Percentiles rank a stretch among this genome's conserved stretches.
Evolutionary conservation across 2,113 vertebrate species (phyloP).

Genomic region (Nansenia antarctica): DNA sequence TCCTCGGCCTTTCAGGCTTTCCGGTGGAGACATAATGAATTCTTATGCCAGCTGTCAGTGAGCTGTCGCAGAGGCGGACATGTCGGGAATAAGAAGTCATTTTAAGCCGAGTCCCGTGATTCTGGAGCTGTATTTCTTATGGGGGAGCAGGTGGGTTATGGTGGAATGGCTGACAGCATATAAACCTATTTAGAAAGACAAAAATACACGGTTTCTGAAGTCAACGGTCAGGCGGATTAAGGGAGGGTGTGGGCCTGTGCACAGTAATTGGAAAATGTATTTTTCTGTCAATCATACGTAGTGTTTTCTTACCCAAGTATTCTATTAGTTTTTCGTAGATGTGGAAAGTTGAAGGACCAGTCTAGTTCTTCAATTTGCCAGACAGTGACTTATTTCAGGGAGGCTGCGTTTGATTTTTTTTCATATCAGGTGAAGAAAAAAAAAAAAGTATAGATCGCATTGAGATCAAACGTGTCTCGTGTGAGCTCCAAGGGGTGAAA

Average conservation of each 20-base stretch:
- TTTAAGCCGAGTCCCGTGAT: conserved; percentile 33
- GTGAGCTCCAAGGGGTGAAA: neutral
- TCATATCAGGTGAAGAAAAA: conserved; percentile 1
- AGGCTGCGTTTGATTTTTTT: no score
- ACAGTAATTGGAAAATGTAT: conserved; percentile 56
- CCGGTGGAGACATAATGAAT: conserved; percentile 56
- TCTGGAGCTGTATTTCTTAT: conserved; percentile 21
- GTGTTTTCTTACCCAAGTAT: conserved; percentile 15
- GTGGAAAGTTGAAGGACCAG: neutral
- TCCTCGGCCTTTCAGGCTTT: conserved; percentile 34
- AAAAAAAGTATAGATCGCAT: conserved; percentile 33
- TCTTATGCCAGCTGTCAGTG: conserved; percentile 62
- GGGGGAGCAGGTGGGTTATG: conserved; percentile 32
- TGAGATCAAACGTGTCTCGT: conserved; percentile 29
- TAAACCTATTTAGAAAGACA: conserved; percentile 40
- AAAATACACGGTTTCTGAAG: conserved; percentile 30
- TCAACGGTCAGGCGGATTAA: conserved; percentile 49
- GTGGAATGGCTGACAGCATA: conserved; percentile 43
- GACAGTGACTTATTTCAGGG: neutral
- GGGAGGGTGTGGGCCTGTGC: conserved; percentile 28
- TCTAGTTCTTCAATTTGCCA: neutral
- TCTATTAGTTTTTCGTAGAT: conserved; percentile 2
- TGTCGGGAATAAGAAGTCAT: conserved; percentile 42
- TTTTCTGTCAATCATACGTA: conserved; percentile 43
- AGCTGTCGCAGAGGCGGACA: conserved; percentile 40